Conservation (phyloP, 1,140 invertebrate genomes). For the honey bee (Apis mellifera) region DNA sequence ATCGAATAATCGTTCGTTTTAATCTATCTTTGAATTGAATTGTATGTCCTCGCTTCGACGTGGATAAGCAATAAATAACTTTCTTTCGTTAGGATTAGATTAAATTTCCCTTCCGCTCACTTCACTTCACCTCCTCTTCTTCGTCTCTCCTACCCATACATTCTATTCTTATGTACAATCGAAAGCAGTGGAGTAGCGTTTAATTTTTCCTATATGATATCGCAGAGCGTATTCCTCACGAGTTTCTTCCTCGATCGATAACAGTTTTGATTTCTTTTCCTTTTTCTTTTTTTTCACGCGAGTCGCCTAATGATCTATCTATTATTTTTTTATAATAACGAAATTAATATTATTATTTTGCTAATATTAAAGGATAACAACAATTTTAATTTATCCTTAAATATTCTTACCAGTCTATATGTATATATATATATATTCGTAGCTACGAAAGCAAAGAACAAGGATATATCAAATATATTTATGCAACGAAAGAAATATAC, state of each 20-base stretch:
- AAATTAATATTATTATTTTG: not conserved
- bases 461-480: no score
- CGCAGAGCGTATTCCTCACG: not conserved
- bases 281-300: not conserved
- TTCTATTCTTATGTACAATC: constrained; percentile 33
- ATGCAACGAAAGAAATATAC: not conserved
- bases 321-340: not conserved
- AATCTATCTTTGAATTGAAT: not conserved
- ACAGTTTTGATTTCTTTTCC: not conserved
- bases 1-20: not conserved
- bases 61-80: not conserved
- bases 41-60: not conserved
- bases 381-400: not conserved
- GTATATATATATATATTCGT: no score
- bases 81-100: constrained; percentile 14
- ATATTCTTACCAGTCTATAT: not conserved
- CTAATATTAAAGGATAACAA: not conserved
- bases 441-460: not conserved
- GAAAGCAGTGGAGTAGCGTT: constrained; percentile 50
- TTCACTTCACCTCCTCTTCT: no score
- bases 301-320: not conserved
- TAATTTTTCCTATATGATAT: constrained; percentile 19
- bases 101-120: not conserved
- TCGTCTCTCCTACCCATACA: not conserved
- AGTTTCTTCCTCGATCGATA: not conserved